phyloP scores from a whole-genome alignment of 2,797 vertebrate genomes.

The Leuciscus waleckii region DNA sequence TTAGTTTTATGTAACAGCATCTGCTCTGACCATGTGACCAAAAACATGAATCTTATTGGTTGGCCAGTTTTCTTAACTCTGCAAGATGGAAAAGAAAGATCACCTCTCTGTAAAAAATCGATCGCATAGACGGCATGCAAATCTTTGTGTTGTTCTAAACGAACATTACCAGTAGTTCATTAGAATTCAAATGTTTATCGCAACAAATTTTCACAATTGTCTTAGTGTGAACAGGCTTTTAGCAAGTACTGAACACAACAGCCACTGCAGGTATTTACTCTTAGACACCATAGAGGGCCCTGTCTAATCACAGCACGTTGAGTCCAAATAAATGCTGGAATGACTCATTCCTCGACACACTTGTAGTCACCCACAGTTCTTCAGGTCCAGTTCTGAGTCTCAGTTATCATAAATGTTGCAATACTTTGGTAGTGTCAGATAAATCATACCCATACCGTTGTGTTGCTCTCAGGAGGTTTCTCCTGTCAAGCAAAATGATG shows the following conservation, averaged over 20 bases:
- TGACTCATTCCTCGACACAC: neutral
- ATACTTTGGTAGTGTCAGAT: constrained; percentile 10
- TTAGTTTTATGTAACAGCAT: neutral
- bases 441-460: constrained; percentile 81
- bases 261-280: too few species aligned
- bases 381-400: constrained; percentile 1
- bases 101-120: neutral
- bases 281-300: neutral
- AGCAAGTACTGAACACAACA: neutral
- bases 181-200: neutral
- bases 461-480: constrained; percentile 76
- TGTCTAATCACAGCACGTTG: neutral
- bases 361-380: neutral
- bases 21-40: neutral
- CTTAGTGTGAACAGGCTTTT: neutral
- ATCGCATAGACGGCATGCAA: neutral
- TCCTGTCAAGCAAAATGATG: constrained; percentile 70
- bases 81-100: neutral
- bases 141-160: neutral
- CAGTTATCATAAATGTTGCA: constrained; percentile 1
- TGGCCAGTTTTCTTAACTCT: neutral
- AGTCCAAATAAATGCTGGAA: neutral
- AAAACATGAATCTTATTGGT: neutral
- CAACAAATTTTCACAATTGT: neutral
- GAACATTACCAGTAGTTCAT: neutral